A percentile compares a stretch with the other conserved stretches of the same genome.
Evolutionary conservation across 2,797 vertebrate genomes (phyloP).

Genomic region (Cirrhinus mrigala): DNA sequence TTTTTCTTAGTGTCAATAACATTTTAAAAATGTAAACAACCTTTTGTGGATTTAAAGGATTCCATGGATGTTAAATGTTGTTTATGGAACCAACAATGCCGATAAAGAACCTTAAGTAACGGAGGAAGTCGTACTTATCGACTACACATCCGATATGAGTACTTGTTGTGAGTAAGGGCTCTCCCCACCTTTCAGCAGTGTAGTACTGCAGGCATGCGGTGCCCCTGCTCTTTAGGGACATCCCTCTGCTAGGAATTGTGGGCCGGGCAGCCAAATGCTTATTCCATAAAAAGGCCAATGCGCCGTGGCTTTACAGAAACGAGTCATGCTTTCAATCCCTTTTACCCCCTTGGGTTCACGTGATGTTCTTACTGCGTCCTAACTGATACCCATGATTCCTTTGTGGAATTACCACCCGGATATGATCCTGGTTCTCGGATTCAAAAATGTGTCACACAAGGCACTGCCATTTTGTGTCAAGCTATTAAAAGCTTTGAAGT

Average conservation of each 20-base stretch:
- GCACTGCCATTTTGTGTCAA: not conserved
- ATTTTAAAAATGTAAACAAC: not conserved
- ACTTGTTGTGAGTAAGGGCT: constrained; percentile 9
- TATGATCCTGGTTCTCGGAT: constrained; percentile 8
- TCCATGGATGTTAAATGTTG: not conserved
- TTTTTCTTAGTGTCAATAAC: not conserved
- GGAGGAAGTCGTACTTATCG: not conserved
- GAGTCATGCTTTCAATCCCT: constrained; percentile 56
- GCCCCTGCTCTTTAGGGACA: constrained; percentile 33
- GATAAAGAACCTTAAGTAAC: not conserved
- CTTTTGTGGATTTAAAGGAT: not conserved
- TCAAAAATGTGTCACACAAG: constrained; percentile 45
- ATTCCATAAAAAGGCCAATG: constrained; percentile 42
- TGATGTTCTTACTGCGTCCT: constrained; percentile 51
- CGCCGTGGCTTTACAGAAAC: constrained; percentile 41
- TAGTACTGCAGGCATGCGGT: constrained; percentile 9
- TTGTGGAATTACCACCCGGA: constrained; percentile 40
- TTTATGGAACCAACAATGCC: not conserved
- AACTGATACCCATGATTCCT: constrained; percentile 44
- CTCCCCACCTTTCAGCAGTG: constrained; percentile 15
- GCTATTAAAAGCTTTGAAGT: constrained; percentile 36
- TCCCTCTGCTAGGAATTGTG: constrained; percentile 28
- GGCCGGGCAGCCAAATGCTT: constrained; percentile 34
- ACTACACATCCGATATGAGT: constrained; percentile 1
- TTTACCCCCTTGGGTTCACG: constrained; percentile 61